Percentiles rank a stretch among this genome's conserved stretches.
phyloP scores from a whole-genome alignment of 2,797 vertebrate species.

The Acipenser oxyrinchus region DNA sequence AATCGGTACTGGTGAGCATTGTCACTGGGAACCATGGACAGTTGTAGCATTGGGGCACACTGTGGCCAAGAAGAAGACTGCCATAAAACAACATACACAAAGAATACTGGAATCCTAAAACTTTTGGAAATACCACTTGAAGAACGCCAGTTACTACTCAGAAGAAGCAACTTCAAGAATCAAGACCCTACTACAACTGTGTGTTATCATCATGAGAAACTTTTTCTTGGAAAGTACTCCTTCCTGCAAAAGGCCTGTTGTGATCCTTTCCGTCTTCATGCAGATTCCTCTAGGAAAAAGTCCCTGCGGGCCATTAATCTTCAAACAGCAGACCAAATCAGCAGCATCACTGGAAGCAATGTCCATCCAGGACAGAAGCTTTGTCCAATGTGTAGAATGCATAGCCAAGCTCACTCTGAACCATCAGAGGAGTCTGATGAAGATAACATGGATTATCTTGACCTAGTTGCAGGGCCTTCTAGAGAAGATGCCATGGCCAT shows the following conservation, averaged over 20 bases:
- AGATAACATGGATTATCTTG: neutral
- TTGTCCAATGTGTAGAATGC: neutral
- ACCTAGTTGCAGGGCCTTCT: neutral
- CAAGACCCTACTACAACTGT: neutral
- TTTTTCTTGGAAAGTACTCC: conserved; percentile 14
- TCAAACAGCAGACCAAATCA: neutral
- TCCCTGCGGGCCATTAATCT: neutral
- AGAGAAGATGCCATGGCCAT: neutral
- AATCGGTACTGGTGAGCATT: no score
- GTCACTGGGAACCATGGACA: no score
- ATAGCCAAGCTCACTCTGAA: neutral
- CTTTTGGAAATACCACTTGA: no score
- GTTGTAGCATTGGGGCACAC: no score
- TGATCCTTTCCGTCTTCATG: conserved; percentile 16
- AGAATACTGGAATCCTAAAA: no score
- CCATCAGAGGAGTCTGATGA: neutral
- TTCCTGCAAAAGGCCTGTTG: conserved; percentile 8
- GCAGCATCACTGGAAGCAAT: neutral
- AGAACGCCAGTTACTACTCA: no score
- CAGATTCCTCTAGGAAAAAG: neutral
- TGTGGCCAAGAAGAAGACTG: no score
- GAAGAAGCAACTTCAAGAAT: no score
- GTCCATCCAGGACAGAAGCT: neutral
- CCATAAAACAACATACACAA: no score
- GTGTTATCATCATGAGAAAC: neutral